A percentile compares a stretch with the other conserved stretches of the same genome.
Conservation (phyloP, 2,888 invertebrate genomes). For the Drosophila glabriapex region DNA sequence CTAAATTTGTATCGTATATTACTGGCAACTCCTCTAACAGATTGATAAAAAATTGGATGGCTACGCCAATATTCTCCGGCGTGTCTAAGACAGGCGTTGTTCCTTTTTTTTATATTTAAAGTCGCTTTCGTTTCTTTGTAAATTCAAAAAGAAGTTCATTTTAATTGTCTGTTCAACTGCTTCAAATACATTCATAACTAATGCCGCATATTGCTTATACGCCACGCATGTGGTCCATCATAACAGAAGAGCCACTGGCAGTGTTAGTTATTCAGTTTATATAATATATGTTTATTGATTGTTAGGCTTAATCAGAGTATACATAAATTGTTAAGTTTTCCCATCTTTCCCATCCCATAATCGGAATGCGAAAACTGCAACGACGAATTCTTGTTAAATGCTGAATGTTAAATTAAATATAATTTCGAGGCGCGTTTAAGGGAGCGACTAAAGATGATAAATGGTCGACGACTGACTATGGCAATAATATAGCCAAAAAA, state of each 20-base stretch:
- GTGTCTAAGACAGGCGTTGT: not conserved
- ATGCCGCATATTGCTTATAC: not conserved
- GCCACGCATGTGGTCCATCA: not conserved
- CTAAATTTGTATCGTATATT: too few relatives aligned
- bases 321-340: not conserved
- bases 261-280: not conserved
- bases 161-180: not conserved
- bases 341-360: not conserved
- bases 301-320: not conserved
- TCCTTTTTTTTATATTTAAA: not conserved
- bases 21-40: too few relatives aligned
- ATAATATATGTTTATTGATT: not conserved
- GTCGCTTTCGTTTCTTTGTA: not conserved
- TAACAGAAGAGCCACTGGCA: not conserved
- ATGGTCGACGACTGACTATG: slow-evolving; percentile 51
- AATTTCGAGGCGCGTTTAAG: slow-evolving; percentile 64
- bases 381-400: slow-evolving; percentile 14
- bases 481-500: slow-evolving; percentile 37
- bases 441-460: slow-evolving; percentile 70
- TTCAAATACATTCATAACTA: not conserved
- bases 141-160: accelerated
- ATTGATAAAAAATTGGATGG: too few relatives aligned
- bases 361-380: not conserved
- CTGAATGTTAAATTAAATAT: slow-evolving; percentile 61
- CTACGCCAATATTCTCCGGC: not conserved